Percentiles rank a stretch among this genome's conserved stretches.
Conservation (phyloP, 2,888 invertebrate species). For the Kryphioiulus occultus region DNA sequence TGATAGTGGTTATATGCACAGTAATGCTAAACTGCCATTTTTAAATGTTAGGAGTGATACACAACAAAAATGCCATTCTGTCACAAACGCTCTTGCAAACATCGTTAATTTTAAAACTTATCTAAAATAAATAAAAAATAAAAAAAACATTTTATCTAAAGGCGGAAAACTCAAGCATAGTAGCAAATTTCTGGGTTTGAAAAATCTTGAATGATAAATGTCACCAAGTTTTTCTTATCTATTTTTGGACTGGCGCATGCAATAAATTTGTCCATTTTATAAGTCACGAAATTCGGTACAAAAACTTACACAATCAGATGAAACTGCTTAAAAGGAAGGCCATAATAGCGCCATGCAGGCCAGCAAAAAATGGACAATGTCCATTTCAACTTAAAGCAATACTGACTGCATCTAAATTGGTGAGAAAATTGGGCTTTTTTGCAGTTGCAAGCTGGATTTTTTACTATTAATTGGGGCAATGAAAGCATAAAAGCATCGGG, state of each 20-base stretch:
- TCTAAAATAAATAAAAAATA: background rate
- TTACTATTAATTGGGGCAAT: conserved; percentile 10
- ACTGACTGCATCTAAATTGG: background rate
- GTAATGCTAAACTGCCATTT: background rate
- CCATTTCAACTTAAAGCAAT: conserved; percentile 13
- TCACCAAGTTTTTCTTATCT: background rate
- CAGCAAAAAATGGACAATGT: background rate
- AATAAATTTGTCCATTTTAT: conserved; percentile 30
- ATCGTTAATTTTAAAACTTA: background rate
- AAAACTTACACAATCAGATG: conserved; percentile 15
- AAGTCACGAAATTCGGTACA: conserved; percentile 1
- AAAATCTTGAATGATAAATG: background rate
- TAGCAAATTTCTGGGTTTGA: background rate
- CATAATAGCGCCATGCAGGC: background rate
- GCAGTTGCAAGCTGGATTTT: background rate
- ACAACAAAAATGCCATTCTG: background rate
- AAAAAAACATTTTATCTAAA: conserved; percentile 16
- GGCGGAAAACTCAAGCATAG: background rate
- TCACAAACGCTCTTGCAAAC: background rate
- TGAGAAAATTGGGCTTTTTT: conserved; percentile 13
- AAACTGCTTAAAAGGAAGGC: conserved; percentile 25
- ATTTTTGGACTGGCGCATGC: background rate
- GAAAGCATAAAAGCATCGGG: background rate
- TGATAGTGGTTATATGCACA: background rate
- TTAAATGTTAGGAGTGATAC: background rate